Conservation (phyloP, 2,888 invertebrate genomes). For the Sphaerophoria taeniata region DNA sequence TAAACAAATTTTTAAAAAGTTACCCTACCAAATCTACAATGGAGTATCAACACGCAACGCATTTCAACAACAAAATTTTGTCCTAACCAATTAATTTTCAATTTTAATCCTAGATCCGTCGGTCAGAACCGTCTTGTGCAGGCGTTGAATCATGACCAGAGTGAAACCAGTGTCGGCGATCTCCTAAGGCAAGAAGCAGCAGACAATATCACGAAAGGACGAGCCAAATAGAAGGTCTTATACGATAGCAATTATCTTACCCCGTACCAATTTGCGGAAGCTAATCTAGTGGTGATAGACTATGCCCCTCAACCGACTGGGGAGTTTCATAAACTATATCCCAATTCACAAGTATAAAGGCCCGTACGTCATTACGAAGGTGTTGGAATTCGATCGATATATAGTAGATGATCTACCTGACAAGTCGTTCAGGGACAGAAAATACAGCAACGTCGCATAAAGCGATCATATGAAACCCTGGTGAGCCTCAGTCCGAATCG, state of each 20-base stretch:
- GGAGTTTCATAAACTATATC: conserved; percentile 43
- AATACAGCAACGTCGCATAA: no score
- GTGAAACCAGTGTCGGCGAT: background rate
- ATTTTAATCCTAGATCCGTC: conserved; percentile 60
- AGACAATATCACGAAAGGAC: conserved; percentile 34
- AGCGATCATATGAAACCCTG: no score
- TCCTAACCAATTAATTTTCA: conserved; percentile 70
- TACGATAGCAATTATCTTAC: conserved; percentile 52
- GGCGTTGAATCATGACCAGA: conserved; percentile 1
- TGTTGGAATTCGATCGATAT: conserved; percentile 50
- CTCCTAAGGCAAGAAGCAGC: conserved; percentile 21
- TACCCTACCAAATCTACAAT: conserved; percentile 60
- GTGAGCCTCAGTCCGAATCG: no score
- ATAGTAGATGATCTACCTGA: conserved; percentile 59
- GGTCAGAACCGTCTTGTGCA: conserved; percentile 45
- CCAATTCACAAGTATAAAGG: conserved; percentile 58
- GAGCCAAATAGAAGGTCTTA: conserved; percentile 59
- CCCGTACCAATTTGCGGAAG: conserved; percentile 43
- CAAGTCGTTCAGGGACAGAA: background rate
- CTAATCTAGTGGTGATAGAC: no score
- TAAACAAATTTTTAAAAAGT: no score
- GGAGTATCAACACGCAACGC: conserved; percentile 64
- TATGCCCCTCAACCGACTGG: no score
- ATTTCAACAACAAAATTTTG: conserved; percentile 52
- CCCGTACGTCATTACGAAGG: conserved; percentile 53